Evolutionary conservation across 1,140 invertebrate species (phyloP).

Genomic region (Chymomyza costata): DNA sequence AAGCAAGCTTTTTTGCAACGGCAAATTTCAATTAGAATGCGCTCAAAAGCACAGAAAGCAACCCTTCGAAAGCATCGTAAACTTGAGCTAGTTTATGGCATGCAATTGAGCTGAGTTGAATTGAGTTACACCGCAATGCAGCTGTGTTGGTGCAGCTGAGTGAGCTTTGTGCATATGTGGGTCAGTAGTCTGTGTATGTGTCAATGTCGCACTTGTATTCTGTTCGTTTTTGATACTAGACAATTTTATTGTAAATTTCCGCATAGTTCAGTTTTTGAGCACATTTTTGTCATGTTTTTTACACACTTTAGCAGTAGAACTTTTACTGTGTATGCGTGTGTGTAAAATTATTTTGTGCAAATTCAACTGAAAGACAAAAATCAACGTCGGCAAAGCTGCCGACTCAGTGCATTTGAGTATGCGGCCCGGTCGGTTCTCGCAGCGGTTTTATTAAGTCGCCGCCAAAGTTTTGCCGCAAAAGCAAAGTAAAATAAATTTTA

Average conservation of each 20-base stretch:
- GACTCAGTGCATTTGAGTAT: slow-evolving; percentile 34
- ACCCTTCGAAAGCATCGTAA: slow-evolving; percentile 37
- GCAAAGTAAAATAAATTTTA: not conserved
- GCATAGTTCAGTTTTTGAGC: slow-evolving; percentile 25
- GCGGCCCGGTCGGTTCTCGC: slow-evolving; percentile 33
- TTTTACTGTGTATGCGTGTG: not conserved
- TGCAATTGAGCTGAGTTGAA: slow-evolving; percentile 28
- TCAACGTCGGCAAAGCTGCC: slow-evolving; percentile 10
- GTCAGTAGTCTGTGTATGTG: slow-evolving; percentile 58
- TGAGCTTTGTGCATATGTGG: slow-evolving; percentile 50
- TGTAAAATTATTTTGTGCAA: slow-evolving; percentile 1
- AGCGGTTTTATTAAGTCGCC: slow-evolving; percentile 3
- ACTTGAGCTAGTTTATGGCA: slow-evolving; percentile 43
- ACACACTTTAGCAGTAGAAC: no score
- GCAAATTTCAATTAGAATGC: not conserved
- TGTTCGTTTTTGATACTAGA: slow-evolving; percentile 29
- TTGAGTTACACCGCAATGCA: slow-evolving; percentile 1
- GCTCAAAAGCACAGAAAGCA: slow-evolving; percentile 34
- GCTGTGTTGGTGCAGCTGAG: slow-evolving; percentile 18
- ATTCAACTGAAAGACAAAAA: slow-evolving; percentile 34
- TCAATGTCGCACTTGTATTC: slow-evolving; percentile 38
- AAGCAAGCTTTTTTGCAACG: slow-evolving; percentile 27
- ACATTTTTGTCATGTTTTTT: slow-evolving; percentile 4
- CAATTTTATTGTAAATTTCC: slow-evolving; percentile 29
- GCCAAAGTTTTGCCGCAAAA: slow-evolving; percentile 9